These are phyloP conservation scores for Pholis gunnellus DNA, from an alignment of 2,113 vertebrate genomes.

Conservation along the genomic window DNA sequence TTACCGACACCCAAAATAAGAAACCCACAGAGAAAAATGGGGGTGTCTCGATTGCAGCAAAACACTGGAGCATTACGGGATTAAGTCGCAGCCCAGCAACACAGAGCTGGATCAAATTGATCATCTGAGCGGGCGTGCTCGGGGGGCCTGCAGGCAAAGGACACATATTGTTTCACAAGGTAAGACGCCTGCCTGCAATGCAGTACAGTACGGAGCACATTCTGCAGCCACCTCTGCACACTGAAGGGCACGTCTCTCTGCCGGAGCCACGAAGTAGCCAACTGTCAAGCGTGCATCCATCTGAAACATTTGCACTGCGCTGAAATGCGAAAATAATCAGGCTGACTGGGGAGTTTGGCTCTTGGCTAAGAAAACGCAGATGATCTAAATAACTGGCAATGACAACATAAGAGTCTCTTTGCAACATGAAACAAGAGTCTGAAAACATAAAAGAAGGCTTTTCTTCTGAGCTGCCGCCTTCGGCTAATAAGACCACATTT, in stretches of 20 bases:
- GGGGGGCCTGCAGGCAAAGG: conserved; percentile 59
- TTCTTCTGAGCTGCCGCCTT: conserved; percentile 1
- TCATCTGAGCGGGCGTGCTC: conserved; percentile 65
- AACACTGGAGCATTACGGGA: conserved; percentile 67
- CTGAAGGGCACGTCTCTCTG: conserved; percentile 47
- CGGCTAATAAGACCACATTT: conserved; percentile 58
- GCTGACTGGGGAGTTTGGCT: conserved; percentile 36
- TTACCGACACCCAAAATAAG: conserved; percentile 14
- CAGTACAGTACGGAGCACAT: conserved; percentile 58
- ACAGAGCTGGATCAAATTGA: conserved; percentile 76
- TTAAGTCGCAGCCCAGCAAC: conserved; percentile 70
- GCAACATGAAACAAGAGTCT: conserved; percentile 19
- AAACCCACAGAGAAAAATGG: conserved; percentile 43
- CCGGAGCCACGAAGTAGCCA: conserved; percentile 22
- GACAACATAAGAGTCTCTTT: conserved; percentile 11
- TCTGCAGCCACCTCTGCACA: conserved; percentile 58
- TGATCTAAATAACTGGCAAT: conserved; percentile 24
- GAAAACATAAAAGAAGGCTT: conserved; percentile 38
- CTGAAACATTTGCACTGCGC: conserved; percentile 54
- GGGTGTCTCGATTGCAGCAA: conserved; percentile 45
- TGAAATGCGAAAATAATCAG: conserved; percentile 47
- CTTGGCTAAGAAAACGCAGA: conserved; percentile 24
- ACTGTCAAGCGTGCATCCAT: conserved; percentile 57
- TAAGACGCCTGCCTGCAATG: conserved; percentile 75
- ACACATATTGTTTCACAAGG: conserved; percentile 75